Percentiles rank a stretch among this genome's conserved stretches.
Conservation (phyloP, 2,113 vertebrate genomes). For the Aplodontia rufa region DNA sequence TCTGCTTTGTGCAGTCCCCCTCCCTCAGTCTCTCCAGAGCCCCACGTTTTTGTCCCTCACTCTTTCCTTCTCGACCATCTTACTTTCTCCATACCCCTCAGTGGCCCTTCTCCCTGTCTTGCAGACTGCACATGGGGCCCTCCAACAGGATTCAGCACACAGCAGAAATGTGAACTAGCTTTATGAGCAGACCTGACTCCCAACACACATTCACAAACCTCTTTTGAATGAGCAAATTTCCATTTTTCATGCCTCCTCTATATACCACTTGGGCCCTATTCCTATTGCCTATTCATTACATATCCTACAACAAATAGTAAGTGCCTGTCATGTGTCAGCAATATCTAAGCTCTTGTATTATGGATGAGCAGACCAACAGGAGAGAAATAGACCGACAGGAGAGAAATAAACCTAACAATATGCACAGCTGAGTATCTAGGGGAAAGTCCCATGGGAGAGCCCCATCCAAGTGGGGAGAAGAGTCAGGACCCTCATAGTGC, state of each 20-base stretch:
- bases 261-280: background rate
- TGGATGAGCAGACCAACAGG: no score
- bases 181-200: background rate
- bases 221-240: background rate
- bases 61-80: background rate
- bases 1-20: no score
- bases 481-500: background rate
- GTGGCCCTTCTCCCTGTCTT: background rate
- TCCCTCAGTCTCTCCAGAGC: background rate
- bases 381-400: background rate
- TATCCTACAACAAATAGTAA: background rate
- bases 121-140: background rate
- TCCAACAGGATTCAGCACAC: background rate
- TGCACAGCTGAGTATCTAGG: no score
- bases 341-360: background rate
- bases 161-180: background rate
- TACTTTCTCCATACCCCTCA: background rate
- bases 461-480: background rate
- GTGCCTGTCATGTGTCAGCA: background rate
- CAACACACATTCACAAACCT: background rate
- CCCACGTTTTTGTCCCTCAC: background rate
- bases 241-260: background rate
- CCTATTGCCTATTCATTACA: background rate
- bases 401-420: background rate
- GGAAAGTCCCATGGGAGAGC: background rate